Evolutionary conservation across 2,113 vertebrate genomes (phyloP), one percentile per base, ranked within the genome.

Genomic region (Ammodytes dubius): DNA sequence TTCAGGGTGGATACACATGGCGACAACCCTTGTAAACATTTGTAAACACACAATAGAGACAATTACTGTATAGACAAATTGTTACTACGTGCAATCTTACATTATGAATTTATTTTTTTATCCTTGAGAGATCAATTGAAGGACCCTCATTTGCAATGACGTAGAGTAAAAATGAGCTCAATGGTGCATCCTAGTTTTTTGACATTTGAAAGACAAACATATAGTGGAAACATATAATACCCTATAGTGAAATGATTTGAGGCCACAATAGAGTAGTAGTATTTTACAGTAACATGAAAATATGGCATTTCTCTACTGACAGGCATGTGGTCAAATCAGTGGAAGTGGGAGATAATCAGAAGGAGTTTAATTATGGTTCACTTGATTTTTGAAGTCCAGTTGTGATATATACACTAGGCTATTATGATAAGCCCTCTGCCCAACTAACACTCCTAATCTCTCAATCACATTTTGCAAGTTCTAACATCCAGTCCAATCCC

Each of bases 401-500:
- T 1, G 9, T 37, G 37, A 52, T 4, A 47, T 0, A 71, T 52
- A 45, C 27, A 12, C 9, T 27, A 2, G 27, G 27, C 27, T 27
- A 27, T 27, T 27, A 27, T 27, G 5, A 39, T n/a, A 47, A 43
- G 3, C 10, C 35, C 15, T 53, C 9, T 5, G 17, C 6, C 19
- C 53, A 12, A 39, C 5, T 47, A 8, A 49, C 53, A 50, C 39
- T 17, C 0, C 13, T 45, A 27, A 27, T 2, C 6, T 13, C 7
- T 2, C 37, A 50, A 12, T 15, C 6, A 39, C 10, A 49, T 19
- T 1, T 56, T 13, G 0, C 3, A 57, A 27, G 15, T 43, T 45
- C 10, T 40, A 35, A 46, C 27, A 11, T 37, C 13, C 39, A 3
- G 5, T 4, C 9, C 35, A 2, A 4, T 1, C 42, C 19, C 95